Percentiles rank a stretch among this genome's conserved stretches.
Evolutionary conservation across 2,113 vertebrate species (phyloP).

Genomic region (Carassius gibelio): DNA sequence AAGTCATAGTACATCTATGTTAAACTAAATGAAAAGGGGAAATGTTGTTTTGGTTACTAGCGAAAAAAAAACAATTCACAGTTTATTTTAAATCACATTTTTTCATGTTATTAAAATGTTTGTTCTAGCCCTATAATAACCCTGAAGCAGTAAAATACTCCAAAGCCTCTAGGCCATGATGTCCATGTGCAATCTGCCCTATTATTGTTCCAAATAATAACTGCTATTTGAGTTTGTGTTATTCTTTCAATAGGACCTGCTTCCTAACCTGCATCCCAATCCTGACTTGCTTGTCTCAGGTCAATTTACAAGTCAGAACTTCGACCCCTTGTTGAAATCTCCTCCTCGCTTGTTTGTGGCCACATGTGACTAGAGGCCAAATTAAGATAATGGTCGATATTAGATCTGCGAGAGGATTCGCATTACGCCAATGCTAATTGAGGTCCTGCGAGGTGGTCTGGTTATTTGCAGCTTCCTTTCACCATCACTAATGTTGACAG

Average conservation of each 20-base stretch:
- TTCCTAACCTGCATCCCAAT: not conserved
- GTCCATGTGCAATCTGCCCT: not conserved
- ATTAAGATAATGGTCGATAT: constrained; percentile 1
- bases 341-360: not conserved
- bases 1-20: not conserved
- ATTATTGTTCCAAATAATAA: not conserved
- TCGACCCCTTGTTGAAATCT: not conserved
- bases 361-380: not conserved
- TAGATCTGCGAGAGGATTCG: not conserved
- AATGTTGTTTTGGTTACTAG: not conserved
- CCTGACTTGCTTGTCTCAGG: not conserved
- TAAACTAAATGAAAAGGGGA: not conserved
- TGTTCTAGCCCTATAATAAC: not conserved
- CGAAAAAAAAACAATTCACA: not conserved
- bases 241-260: not conserved
- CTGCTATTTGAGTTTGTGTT: not conserved
- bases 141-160: too few species aligned
- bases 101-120: not conserved
- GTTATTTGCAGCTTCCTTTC: constrained; percentile 15
- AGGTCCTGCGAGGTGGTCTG: not conserved
- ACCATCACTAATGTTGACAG: not conserved
- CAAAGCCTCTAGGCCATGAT: not conserved
- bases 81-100: not conserved
- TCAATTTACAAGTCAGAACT: not conserved
- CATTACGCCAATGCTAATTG: not conserved